phyloP scores from a whole-genome alignment of 2,797 vertebrate genomes.

The Arnoldichthys spilopterus region DNA sequence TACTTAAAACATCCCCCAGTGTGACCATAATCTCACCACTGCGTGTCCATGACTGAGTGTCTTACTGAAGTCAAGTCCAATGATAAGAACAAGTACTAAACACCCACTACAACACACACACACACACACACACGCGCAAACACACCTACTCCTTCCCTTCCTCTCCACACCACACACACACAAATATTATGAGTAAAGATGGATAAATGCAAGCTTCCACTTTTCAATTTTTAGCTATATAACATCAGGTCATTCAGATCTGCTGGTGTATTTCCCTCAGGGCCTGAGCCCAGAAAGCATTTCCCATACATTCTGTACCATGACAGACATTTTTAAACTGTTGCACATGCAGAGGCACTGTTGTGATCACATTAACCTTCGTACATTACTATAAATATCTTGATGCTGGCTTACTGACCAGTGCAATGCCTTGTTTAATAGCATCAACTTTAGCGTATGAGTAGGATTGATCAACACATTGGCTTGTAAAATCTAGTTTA shows the following conservation, averaged over 20 bases:
- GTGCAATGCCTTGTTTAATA: too few species aligned
- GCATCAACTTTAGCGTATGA: too few species aligned
- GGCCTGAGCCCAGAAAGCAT: neutral
- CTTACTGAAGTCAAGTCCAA: constrained; percentile 2
- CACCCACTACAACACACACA: neutral
- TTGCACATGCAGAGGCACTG: neutral
- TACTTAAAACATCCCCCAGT: constrained; percentile 17
- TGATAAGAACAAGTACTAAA: neutral
- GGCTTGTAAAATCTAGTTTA: too few species aligned
- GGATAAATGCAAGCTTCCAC: neutral
- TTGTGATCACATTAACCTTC: too few species aligned
- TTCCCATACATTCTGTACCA: neutral
- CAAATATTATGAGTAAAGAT: neutral
- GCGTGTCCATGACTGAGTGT: neutral
- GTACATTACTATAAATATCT: too few species aligned
- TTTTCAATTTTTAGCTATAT: neutral
- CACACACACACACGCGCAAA: neutral
- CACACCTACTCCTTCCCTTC: neutral
- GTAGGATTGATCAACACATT: too few species aligned
- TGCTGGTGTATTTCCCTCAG: neutral
- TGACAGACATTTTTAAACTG: neutral
- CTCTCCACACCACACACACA: neutral
- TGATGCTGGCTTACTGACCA: too few species aligned
- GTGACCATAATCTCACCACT: constrained; percentile 25
- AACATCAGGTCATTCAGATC: neutral